Evolutionary conservation across 2,797 vertebrate species (phyloP).

Genomic region (Poeciliopsis presidionis): DNA sequence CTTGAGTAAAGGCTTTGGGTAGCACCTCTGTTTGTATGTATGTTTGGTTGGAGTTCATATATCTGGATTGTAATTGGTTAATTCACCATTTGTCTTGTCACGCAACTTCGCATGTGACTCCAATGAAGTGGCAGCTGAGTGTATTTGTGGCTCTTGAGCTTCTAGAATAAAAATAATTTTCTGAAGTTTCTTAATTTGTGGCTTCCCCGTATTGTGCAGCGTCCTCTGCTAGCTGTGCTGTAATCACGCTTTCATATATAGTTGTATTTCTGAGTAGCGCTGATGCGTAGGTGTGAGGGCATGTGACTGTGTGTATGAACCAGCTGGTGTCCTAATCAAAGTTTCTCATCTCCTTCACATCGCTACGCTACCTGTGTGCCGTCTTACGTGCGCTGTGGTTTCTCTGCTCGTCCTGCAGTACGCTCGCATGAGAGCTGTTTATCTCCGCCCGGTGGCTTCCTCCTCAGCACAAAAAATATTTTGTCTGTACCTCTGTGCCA

Average conservation of each 20-base stretch:
- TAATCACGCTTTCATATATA: not conserved
- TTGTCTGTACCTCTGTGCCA: conserved; percentile 8
- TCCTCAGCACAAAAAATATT: conserved; percentile 53
- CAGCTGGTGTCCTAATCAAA: conserved; percentile 45
- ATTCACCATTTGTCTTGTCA: not conserved
- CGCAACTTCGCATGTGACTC: not conserved
- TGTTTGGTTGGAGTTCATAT: too few relatives aligned
- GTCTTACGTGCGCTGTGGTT: conserved; percentile 76
- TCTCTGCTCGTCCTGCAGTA: conserved; percentile 53
- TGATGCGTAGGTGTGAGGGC: conserved; percentile 15
- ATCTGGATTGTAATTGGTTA: not conserved
- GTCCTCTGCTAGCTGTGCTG: not conserved
- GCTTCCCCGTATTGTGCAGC: not conserved
- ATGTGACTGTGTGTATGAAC: conserved; percentile 27
- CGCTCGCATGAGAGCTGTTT: conserved; percentile 64
- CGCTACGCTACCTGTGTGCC: conserved; percentile 59
- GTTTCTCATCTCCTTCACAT: conserved; percentile 66
- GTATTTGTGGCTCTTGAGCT: not conserved
- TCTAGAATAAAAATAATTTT: not conserved
- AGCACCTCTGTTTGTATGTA: not conserved
- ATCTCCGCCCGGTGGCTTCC: conserved; percentile 71
- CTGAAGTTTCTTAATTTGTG: not conserved
- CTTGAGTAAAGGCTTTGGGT: too few relatives aligned
- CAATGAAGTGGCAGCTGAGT: not conserved
- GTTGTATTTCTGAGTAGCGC: not conserved